Percentiles rank a stretch among this genome's conserved stretches.
Evolutionary conservation across 2,113 vertebrate species (phyloP).

Genomic region (Xyrauchen texanus): DNA sequence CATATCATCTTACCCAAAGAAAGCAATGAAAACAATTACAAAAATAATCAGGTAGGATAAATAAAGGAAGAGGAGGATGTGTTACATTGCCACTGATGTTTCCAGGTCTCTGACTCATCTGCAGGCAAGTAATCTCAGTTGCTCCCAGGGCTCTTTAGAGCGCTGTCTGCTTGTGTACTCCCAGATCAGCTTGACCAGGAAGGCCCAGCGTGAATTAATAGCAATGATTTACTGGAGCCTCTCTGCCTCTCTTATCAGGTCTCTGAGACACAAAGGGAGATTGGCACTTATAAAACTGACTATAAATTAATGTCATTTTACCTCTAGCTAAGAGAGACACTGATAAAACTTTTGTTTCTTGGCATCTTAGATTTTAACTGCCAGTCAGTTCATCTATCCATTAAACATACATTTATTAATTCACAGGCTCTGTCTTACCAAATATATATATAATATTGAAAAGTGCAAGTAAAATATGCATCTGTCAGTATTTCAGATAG

Average conservation of each 20-base stretch:
- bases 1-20: neutral
- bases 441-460: too few species aligned
- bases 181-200: constrained; percentile 25
- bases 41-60: neutral
- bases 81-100: neutral
- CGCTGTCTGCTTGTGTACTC: constrained; percentile 13
- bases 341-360: neutral
- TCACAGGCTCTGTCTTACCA: too few species aligned
- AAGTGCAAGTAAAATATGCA: too few species aligned
- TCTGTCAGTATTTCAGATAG: too few species aligned
- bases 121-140: constrained; percentile 16
- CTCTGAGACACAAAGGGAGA: neutral
- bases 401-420: neutral
- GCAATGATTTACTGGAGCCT: constrained; percentile 26
- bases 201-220: constrained; percentile 16
- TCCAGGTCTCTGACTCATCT: constrained; percentile 11
- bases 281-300: neutral
- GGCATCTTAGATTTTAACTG: constrained; percentile 1
- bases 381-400: neutral
- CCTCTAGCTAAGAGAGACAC: neutral
- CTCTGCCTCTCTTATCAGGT: neutral
- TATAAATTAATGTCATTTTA: neutral
- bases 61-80: neutral
- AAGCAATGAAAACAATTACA: neutral
- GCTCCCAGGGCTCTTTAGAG: neutral